Evolutionary conservation across 2,888 invertebrate species (phyloP), one percentile per base, ranked within the genome.

Genomic region (Agonopterix arenella): DNA sequence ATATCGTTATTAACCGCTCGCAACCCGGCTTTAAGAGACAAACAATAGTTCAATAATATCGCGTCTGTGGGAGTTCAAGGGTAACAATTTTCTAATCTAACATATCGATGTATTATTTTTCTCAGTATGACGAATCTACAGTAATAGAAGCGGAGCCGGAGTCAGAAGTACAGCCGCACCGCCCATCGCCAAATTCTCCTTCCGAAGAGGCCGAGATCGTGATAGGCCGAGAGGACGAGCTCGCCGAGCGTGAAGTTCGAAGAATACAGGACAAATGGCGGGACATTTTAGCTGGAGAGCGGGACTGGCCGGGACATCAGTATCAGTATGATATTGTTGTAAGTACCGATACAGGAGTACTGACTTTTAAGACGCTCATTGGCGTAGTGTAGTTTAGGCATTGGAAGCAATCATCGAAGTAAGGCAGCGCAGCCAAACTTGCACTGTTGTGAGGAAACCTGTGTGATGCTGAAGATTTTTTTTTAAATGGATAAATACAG

Each of bases 191-290:
- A 0, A 80, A 72, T 1, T 85, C 86, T 0, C 85, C 85, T 0
- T 79, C 83, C 0, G 90, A 90, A 28, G 91, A 92, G 59, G 90
- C 91, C 28, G 92, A 93, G 75, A 90, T 93, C 10, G 93, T 94
- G 52, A 93, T 93, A 60, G 91, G 92, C 3, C 56, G 79, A 1
- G 73, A 73, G 38, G 85, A 88, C 44, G 86, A 79, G 11, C 63
- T 68, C 36, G 69, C 72, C 0, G 79, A 80, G 55, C 55, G 74
- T 8, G 93, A 93, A 52, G 92, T 92, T 53, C 42, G 92, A 43
- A 90, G 93, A n/a, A 93, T 96, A 49, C 92, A 93, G 77, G 92
- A 94, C 50, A 94, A 94, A 73, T 94, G 94, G 92, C 92, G 92
- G 74, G 93, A 93, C 70, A 91, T 93, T 51, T 88, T 96, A 63